phyloP scores from a whole-genome alignment of 2,888 invertebrate species.

The Cephus spinipes region DNA sequence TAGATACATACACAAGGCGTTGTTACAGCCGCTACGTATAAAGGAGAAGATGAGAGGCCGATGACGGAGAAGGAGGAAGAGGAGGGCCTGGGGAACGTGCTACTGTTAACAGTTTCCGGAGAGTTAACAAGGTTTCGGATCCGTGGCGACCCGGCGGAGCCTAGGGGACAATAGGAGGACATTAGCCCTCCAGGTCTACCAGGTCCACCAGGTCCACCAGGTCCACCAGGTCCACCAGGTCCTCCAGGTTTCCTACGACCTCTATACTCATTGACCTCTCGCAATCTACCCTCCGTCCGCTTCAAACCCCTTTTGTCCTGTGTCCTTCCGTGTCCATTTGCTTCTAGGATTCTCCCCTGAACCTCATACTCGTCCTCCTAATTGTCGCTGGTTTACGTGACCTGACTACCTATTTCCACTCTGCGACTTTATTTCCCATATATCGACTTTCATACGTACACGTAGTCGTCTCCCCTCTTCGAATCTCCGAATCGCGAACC shows the following conservation, averaged over 20 bases:
- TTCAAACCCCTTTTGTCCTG: background rate
- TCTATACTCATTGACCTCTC: constrained; percentile 1
- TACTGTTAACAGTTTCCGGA: constrained; percentile 62
- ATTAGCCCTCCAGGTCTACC: constrained; percentile 47
- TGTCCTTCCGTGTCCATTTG: background rate
- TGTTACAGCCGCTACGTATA: background rate
- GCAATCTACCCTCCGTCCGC: too few relatives aligned
- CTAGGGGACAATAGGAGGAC: constrained; percentile 57
- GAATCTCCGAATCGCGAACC: background rate
- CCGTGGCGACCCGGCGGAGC: constrained; percentile 42
- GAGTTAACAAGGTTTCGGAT: constrained; percentile 62
- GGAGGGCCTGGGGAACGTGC: constrained; percentile 46
- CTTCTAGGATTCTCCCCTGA: background rate
- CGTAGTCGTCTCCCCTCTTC: background rate
- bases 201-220: background rate
- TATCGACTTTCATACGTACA: background rate
- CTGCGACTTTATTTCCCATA: constrained; percentile 23
- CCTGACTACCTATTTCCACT: constrained; percentile 27
- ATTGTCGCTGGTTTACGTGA: constrained; percentile 42
- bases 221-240: constrained; percentile 10
- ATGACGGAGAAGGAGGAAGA: constrained; percentile 18
- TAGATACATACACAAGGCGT: too few relatives aligned
- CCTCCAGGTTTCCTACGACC: constrained; percentile 15
- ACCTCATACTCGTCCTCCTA: constrained; percentile 29
- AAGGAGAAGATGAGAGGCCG: background rate